phyloP scores from a whole-genome alignment of 37 sponge, comb jelly and placozoan genomes.

The Chondrosia reniformis region DNA sequence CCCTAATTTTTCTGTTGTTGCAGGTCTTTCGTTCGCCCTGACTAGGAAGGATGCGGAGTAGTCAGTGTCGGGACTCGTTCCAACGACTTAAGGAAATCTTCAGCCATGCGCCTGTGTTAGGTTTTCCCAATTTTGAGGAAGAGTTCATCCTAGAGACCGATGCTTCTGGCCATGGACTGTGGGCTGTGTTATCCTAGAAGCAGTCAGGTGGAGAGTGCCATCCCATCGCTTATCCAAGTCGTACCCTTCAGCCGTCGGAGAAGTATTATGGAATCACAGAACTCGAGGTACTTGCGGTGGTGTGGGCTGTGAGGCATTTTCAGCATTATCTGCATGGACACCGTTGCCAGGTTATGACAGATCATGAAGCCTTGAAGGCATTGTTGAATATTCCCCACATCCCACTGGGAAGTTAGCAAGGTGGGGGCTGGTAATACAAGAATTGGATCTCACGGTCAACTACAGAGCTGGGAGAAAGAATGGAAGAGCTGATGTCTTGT shows the following conservation, averaged over 20 bases:
- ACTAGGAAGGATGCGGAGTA: conserved; percentile 26
- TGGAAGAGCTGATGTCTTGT: conserved; percentile 1
- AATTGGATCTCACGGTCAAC: conserved; percentile 21
- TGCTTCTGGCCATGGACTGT: conserved; percentile 39
- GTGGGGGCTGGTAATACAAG: conserved; percentile 41
- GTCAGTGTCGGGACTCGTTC: conserved; percentile 18
- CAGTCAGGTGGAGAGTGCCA: conserved; percentile 17
- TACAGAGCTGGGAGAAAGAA: conserved; percentile 25
- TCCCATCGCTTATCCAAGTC: conserved; percentile 54
- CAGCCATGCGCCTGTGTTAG: conserved; percentile 26
- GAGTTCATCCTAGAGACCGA: conserved; percentile 53
- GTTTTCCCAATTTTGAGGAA: conserved; percentile 23
- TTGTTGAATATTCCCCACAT: conserved; percentile 50
- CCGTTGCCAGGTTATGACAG: conserved; percentile 33
- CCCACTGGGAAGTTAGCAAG: conserved; percentile 54
- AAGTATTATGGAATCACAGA: conserved; percentile 51
- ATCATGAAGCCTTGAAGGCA: conserved; percentile 54
- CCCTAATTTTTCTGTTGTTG: conserved; percentile 17
- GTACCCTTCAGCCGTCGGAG: conserved; percentile 43
- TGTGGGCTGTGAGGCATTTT: conserved; percentile 60
- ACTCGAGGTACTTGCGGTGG: conserved; percentile 48
- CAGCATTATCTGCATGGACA: conserved; percentile 59
- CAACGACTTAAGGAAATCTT: conserved; percentile 29
- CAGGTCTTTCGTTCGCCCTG: background rate
- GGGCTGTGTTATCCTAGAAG: conserved; percentile 49